These are phyloP conservation scores for Ctenoplectra terminalis DNA, from an alignment of 1,140 invertebrate species.

Conservation along the genomic window DNA sequence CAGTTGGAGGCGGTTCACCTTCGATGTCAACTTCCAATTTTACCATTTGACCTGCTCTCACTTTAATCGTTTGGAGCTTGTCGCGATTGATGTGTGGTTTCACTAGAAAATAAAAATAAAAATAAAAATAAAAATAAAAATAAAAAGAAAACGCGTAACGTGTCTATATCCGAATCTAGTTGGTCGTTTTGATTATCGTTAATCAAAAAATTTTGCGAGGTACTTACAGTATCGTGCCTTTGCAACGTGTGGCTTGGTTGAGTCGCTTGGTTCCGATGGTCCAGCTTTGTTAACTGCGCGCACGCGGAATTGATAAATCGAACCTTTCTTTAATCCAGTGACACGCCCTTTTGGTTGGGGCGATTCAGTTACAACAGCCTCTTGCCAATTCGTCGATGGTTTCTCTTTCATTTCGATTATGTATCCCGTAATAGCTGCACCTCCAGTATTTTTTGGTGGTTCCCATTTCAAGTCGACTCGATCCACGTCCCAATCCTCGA, in stretches of 20 bases:
- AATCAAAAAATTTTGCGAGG: background rate
- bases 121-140: too few species aligned
- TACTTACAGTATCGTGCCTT: conserved; percentile 95
- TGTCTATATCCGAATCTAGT: too few species aligned
- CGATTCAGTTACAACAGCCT: conserved; percentile 91
- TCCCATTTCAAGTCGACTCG: conserved; percentile 97
- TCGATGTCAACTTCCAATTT: conserved; percentile 97
- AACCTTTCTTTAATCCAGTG: conserved; percentile 94
- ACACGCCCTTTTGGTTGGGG: conserved; percentile 92
- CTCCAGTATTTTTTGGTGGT: conserved; percentile 93
- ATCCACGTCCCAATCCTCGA: conserved; percentile 97
- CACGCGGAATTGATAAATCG: conserved; percentile 96
- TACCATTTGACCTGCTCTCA: conserved; percentile 95
- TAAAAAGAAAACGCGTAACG: too few species aligned
- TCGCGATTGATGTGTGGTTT: conserved; percentile 96
- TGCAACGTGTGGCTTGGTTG: conserved; percentile 93
- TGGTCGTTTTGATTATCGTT: too few species aligned
- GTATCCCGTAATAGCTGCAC: conserved; percentile 97
- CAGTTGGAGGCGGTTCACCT: conserved; percentile 96
- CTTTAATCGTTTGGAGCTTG: conserved; percentile 93
- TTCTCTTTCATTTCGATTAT: conserved; percentile 99
- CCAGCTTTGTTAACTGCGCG: conserved; percentile 97
- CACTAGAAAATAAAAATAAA: conserved; percentile 83
- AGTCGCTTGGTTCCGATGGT: conserved; percentile 93
- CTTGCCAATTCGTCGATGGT: conserved; percentile 93